Conservation (phyloP, 2,888 invertebrate species). For the Bedellia somnulentella region DNA sequence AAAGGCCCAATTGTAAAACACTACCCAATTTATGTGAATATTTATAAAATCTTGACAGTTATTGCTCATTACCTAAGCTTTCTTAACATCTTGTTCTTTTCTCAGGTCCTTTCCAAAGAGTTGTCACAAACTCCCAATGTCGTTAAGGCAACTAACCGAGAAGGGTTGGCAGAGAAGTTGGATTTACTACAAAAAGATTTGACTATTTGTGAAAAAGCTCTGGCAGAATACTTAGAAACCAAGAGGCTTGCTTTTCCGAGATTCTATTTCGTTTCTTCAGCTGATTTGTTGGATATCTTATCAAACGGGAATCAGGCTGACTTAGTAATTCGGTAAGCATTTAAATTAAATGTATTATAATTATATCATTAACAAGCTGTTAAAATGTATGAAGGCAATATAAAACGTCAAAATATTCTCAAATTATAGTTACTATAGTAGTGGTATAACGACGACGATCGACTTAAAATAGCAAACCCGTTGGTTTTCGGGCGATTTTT, state of each 20-base stretch:
- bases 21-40: background rate
- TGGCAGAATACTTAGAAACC: conserved; percentile 96
- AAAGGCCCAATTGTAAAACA: background rate
- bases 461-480: too few relatives aligned
- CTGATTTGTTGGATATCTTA: conserved; percentile 90
- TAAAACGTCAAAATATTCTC: too few relatives aligned
- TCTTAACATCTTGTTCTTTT: conserved; percentile 10
- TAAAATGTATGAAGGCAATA: too few relatives aligned
- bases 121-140: conserved; percentile 86
- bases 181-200: conserved; percentile 84
- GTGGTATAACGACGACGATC: too few relatives aligned
- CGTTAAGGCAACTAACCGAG: conserved; percentile 85
- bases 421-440: too few relatives aligned
- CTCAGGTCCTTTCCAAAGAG: conserved; percentile 69
- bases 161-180: conserved; percentile 76
- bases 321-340: conserved; percentile 66
- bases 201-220: conserved; percentile 91
- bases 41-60: background rate
- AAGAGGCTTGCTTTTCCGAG: conserved; percentile 93
- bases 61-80: background rate
- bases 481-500: too few relatives aligned
- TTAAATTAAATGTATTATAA: too few relatives aligned
- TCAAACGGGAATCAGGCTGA: conserved; percentile 95
- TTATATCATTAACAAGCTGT: too few relatives aligned
- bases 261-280: conserved; percentile 96